Evolutionary conservation across 2,888 invertebrate genomes (phyloP), one percentile per base, ranked within the genome.

Genomic region (Drosophila nr. fundita): DNA sequence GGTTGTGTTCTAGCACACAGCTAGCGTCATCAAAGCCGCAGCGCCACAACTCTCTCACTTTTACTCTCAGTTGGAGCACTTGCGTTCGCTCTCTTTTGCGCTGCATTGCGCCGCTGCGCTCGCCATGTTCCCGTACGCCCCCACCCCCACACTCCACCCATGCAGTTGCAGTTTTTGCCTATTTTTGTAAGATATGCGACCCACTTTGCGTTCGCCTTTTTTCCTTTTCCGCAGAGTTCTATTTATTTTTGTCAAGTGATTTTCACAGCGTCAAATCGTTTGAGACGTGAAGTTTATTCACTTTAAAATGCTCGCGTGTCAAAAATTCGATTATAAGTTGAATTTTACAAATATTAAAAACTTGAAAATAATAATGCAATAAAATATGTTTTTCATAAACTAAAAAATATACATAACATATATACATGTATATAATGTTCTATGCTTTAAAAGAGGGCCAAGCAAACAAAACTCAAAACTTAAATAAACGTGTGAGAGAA

Each of bases 201-300:
- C 83, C 80, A 80, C 82, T 76, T 73, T 74, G 57, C 36, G 42
- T 58, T 74, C 42, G 62, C 61, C 55, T 36, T 36, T 57, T 63
- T 45, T 30, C 34, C 63, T 54, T 71, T 68, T 66, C 45, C 63
- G 52, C 58, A 68, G 62, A 75, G 66, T 63, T 68, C 61, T 76
- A 60, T 76, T 76, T 85, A 76, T 79, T 76, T 82, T 84, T 76
- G 76, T 65, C 55, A 49, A 68, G 52, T 60, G 59, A 75, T 81
- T 81, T 82, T 60, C 58, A 68, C 54, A 48, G 50, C 32, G 21
- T 48, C 15, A 30, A 71, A 50, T 4, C 13, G 49, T 15, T 61
- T 34, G 40, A 27, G 61, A 27, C 54, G 48, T 49, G 34, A 36
- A 58, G 53, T 48, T 59, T 49, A 55, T 64, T 58, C 50, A 58